phyloP scores from a whole-genome alignment of 2,113 vertebrate genomes.

The Cavia porcellus region DNA sequence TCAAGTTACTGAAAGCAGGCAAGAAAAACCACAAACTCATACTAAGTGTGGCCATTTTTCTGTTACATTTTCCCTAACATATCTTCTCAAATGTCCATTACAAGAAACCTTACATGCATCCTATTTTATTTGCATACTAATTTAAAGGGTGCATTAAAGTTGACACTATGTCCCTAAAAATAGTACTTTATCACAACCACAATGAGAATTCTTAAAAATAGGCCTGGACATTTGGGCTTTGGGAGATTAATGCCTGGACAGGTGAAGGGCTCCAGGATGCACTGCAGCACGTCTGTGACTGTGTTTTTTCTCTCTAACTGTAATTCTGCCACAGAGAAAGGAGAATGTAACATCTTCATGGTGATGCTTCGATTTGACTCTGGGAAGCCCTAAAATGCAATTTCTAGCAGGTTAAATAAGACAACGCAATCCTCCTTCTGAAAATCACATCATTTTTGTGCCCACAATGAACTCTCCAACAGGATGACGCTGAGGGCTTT shows the following conservation, averaged over 20 bases:
- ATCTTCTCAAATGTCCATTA: neutral
- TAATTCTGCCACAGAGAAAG: constrained; percentile 44
- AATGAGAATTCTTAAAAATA: constrained; percentile 60
- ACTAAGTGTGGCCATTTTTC: too few species aligned
- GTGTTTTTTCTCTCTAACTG: constrained; percentile 60
- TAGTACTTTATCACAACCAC: constrained; percentile 75
- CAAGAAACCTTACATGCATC: constrained; percentile 53
- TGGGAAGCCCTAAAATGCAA: neutral
- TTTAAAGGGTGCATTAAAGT: constrained; percentile 70
- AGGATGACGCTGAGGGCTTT: too few species aligned
- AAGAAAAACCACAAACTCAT: too few species aligned
- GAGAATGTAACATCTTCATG: neutral
- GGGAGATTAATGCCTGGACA: constrained; percentile 71
- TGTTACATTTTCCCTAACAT: neutral
- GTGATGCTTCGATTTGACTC: neutral
- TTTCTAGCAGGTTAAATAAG: neutral
- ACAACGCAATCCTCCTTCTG: neutral
- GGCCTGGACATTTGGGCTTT: neutral
- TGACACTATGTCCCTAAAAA: constrained; percentile 74
- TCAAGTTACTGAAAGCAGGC: neutral
- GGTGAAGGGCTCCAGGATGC: constrained; percentile 40
- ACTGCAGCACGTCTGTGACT: constrained; percentile 64
- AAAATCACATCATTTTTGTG: neutral
- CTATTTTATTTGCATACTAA: constrained; percentile 78
- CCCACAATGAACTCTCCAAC: too few species aligned